These are phyloP conservation scores for Knipowitschia caucasica DNA, from an alignment of 2,797 vertebrate genomes.

Conservation along the genomic window DNA sequence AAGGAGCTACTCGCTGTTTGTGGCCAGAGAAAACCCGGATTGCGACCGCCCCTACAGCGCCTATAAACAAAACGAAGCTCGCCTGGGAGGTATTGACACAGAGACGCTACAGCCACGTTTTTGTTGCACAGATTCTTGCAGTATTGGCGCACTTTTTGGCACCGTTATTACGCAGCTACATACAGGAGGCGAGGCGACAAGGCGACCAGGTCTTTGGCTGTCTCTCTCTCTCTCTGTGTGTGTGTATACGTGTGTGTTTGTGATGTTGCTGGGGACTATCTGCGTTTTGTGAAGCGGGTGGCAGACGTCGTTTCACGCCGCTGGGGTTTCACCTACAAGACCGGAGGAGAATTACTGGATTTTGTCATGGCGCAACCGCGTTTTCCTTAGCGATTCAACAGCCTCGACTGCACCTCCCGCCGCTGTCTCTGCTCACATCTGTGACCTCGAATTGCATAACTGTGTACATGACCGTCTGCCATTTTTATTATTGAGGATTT, in stretches of 20 bases:
- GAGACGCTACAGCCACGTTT: conserved; percentile 23
- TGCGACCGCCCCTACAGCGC: conserved; percentile 45
- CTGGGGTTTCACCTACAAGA: too few relatives aligned
- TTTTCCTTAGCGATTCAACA: too few relatives aligned
- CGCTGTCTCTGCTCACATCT: conserved; percentile 4
- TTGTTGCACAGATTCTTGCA: not conserved
- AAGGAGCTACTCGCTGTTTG: conserved; percentile 51
- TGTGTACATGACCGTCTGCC: conserved; percentile 6
- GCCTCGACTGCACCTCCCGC: too few relatives aligned
- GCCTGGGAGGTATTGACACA: conserved; percentile 22
- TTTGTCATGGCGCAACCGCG: too few relatives aligned
- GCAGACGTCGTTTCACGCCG: too few relatives aligned
- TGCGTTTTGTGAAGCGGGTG: too few relatives aligned
- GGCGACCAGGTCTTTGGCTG: too few relatives aligned
- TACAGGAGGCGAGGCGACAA: conserved; percentile 47
- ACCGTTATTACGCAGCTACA: conserved; percentile 39
- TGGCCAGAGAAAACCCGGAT: conserved; percentile 44
- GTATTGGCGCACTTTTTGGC: conserved; percentile 4
- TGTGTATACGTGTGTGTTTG: too few relatives aligned
- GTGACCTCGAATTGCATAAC: conserved; percentile 9
- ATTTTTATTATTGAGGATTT: conserved; percentile 6
- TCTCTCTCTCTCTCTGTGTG: too few relatives aligned
- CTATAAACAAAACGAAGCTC: conserved; percentile 65
- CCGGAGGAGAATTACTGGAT: too few relatives aligned
- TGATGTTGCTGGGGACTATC: too few relatives aligned